Base-by-base conservation (phyloP, 2,888 invertebrate species). In the Argyresthia goedartella region DNA sequence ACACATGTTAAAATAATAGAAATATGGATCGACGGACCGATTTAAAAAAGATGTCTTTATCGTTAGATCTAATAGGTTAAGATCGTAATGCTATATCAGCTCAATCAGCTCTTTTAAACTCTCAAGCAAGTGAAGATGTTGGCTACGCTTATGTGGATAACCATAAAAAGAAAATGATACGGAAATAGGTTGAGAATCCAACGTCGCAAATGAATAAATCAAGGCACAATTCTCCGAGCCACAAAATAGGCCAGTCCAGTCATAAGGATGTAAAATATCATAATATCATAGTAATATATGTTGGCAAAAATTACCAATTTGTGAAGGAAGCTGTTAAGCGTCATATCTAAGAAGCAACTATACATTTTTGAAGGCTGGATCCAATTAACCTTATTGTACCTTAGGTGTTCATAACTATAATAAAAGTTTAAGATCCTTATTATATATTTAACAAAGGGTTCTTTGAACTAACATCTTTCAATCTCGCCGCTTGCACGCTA, bases 1-100 rank as follows among this genome's bases (percentile, higher is more conserved):
- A 89, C 92, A 1, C 91, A 93, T 70, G 88, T 89, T 4, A 93
- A 94, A 66, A 94, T 95, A 75, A 88, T 92, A 46, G 98, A 97
- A 80, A 96, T 95, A 2, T 98, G 98, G 98, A 94, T 98, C 52
- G 98, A 98, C 73, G 98, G 98, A 0, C 98, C 98, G 1, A 93
- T 95, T 89, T 93, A 94, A 62, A 81, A 84, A 64, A 81, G 53
- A 81, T 80, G 36, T 89, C 92, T 15, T 53, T 73, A 54, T 80
- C 76, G 58, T 78, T 81, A 61, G 86, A 85, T 55, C 62, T 76
- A 25, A 60, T 71, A 16, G 95, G 96, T 9, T 90, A 93, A 76
- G 92, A 91, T 60, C 69, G 81, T 52, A 88, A 73, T 61, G 62
- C 72, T 47, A 54, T 79, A 50, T 77, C 81, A 42, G 67, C 82